Conservation (phyloP, 1,140 invertebrate species). For the Bursaphelenchus mucronatus region DNA sequence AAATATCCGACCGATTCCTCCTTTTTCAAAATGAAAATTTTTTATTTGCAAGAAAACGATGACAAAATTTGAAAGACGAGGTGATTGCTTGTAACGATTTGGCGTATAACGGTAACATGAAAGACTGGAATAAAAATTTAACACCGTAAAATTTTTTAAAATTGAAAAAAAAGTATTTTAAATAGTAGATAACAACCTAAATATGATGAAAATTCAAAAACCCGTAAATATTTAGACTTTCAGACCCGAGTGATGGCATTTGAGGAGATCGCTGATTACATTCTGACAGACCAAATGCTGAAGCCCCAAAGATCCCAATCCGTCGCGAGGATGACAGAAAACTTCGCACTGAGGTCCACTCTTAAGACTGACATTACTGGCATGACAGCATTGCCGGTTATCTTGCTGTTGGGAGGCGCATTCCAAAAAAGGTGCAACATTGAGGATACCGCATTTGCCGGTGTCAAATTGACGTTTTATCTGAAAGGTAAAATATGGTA, state of each 20-base stretch:
- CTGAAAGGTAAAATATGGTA: slow-evolving; percentile 18
- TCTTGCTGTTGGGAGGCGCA: slow-evolving; percentile 44
- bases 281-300: slow-evolving; percentile 43
- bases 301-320: slow-evolving; percentile 37
- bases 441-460: slow-evolving; percentile 45
- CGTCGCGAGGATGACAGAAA: slow-evolving; percentile 38
- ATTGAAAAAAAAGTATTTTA: too few relatives aligned
- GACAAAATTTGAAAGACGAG: too few relatives aligned
- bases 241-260: slow-evolving; percentile 46
- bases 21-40: too few relatives aligned
- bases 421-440: slow-evolving; percentile 45
- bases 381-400: slow-evolving; percentile 35
- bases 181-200: too few relatives aligned
- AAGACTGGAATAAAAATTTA: too few relatives aligned
- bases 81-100: too few relatives aligned
- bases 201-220: too few relatives aligned
- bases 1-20: too few relatives aligned
- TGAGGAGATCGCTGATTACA: slow-evolving; percentile 37
- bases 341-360: slow-evolving; percentile 48
- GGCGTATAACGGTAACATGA: too few relatives aligned
- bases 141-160: too few relatives aligned
- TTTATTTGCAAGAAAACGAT: too few relatives aligned
- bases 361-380: slow-evolving; percentile 32
- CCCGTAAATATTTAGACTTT: not conserved
- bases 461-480: slow-evolving; percentile 44